phyloP scores from a whole-genome alignment of 2,113 vertebrate species.

The Neoarius graeffei region DNA sequence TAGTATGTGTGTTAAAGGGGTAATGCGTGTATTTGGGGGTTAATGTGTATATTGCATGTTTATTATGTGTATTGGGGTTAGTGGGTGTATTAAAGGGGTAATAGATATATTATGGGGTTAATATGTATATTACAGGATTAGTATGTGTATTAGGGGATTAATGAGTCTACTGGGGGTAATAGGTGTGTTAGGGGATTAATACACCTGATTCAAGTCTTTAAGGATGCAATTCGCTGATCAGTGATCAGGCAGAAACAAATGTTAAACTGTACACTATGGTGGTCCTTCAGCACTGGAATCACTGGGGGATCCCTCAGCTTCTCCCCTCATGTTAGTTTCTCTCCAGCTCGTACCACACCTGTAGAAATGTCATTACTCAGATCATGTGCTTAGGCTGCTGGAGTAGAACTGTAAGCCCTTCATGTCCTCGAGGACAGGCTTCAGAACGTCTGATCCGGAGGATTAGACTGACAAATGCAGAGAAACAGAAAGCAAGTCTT shows the following conservation, averaged over 20 bases:
- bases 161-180: not conserved
- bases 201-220: not conserved
- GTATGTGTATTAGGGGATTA: no score
- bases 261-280: not conserved
- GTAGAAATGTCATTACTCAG: slow-evolving; percentile 28
- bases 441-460: slow-evolving; percentile 15
- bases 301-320: not conserved
- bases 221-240: not conserved
- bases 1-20: no score
- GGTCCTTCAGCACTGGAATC: not conserved
- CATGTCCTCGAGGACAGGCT: slow-evolving; percentile 5
- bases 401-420: not conserved
- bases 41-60: no score
- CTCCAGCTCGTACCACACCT: slow-evolving; percentile 5
- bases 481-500: slow-evolving; percentile 10
- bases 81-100: not conserved
- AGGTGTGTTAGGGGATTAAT: not conserved
- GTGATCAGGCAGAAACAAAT: not conserved
- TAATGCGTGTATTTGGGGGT: no score
- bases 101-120: not conserved
- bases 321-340: not conserved
- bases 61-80: no score
- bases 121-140: not conserved
- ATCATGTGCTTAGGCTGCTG: slow-evolving; percentile 23
- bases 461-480: slow-evolving; percentile 30